Base-by-base conservation (phyloP, 2,797 vertebrate species). In the Enteromius afrohamiltoni region DNA sequence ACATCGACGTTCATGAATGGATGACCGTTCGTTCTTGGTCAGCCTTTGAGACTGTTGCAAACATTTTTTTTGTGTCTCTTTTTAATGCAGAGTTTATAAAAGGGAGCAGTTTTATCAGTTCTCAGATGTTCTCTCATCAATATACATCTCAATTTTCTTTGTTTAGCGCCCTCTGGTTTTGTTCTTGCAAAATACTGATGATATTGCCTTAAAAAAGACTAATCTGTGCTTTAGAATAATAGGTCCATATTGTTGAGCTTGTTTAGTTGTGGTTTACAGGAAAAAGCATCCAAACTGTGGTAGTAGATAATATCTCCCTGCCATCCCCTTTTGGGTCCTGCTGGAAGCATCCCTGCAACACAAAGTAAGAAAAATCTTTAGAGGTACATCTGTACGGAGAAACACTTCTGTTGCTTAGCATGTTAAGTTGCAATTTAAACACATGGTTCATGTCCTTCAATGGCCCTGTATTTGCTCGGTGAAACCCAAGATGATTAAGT, bases 191-290 rank as follows among this genome's bases (percentile, higher is more conserved):
- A 85, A 88, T 91, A 87, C 88, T 69, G 83, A 89, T 87, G 88
- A 89, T 84, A 88, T 89, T 83, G 81, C 91, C 88, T 77, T 90
- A 62, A 83, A 77, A 82, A 62, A 64, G 87, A 84, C 84, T 90
- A 83, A 89, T 93, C 93, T 96, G 95, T 95, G 95, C 95, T 96
- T 96, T 95, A 88, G 88, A 92, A 91, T 89, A 87, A 91, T 91
- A 91, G 90, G 89, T 90, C 89, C 90, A 67, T 89, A 87, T 73
- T 87, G 88, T 88, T 65, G 88, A 89, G 88, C 90, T 87, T 87
- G 84, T 91, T 88, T 84, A 79, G 77, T 83, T 86, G 86, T 65
- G 87, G 80, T 89, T 80, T 83, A 86, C 87, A 89, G 91, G 89
- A 90, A 89, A 85, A 85, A 86, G 86, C 84, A 73, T 87, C 55